phyloP scores from a whole-genome alignment of 2,797 vertebrate genomes.

The Eleutherodactylus coqui region DNA sequence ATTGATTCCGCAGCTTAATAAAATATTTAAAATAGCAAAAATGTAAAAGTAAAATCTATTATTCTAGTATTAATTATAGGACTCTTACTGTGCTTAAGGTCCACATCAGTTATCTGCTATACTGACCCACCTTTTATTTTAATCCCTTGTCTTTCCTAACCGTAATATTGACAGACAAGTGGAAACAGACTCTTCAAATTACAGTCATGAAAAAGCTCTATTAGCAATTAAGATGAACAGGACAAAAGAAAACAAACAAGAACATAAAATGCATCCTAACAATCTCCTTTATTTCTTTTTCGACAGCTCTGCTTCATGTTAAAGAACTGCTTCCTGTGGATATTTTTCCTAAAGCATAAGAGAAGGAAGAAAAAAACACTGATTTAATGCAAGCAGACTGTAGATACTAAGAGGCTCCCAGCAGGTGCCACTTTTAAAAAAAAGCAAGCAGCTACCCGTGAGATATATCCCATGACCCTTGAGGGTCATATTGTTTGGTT shows the following conservation, averaged over 20 bases:
- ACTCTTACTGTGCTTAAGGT: neutral
- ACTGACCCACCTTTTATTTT: neutral
- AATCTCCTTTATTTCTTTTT: conserved; percentile 40
- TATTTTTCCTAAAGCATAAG: conserved; percentile 67
- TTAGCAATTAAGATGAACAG: conserved; percentile 47
- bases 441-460: conserved; percentile 59
- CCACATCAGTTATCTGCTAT: neutral
- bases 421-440: conserved; percentile 71
- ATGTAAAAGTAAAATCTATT: neutral
- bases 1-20: neutral
- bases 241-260: conserved; percentile 20
- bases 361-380: conserved; percentile 67
- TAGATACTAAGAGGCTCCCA: conserved; percentile 68
- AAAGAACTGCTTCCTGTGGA: conserved; percentile 70
- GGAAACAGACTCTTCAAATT: neutral
- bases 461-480: conserved; percentile 72
- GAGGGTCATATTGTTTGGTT: conserved; percentile 67
- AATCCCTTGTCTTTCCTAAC: neutral
- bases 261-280: conserved; percentile 45
- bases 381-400: conserved; percentile 69
- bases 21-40: conserved; percentile 21
- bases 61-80: neutral
- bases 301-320: conserved; percentile 66
- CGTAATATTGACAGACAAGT: neutral
- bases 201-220: neutral